These are phyloP conservation scores for Lobophora halterata DNA, from an alignment of 2,888 invertebrate species.

Conservation along the genomic window DNA sequence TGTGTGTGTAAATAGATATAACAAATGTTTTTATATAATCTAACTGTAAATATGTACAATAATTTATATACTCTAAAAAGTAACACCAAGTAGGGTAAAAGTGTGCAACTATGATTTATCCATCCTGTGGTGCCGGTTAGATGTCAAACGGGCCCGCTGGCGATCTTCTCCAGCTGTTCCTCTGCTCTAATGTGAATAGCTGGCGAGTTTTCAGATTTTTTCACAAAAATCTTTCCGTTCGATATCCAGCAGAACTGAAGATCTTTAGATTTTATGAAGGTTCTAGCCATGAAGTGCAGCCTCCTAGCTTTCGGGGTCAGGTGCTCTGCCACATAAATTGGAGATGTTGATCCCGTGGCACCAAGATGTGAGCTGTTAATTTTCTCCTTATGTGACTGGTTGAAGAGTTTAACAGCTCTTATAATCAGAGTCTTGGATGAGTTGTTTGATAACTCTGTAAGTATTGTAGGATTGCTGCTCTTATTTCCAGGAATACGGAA, in stretches of 20 bases:
- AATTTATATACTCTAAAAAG: too few species aligned
- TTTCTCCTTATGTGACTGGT: neutral
- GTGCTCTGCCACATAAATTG: conserved; percentile 1
- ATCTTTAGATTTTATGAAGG: neutral
- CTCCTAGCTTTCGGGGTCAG: neutral
- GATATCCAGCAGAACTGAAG: neutral
- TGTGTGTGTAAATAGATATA: too few species aligned
- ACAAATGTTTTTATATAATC: too few species aligned
- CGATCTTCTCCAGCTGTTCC: neutral
- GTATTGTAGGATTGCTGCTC: neutral
- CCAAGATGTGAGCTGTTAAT: neutral
- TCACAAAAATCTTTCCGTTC: neutral
- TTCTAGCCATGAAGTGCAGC: neutral
- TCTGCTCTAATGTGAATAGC: neutral
- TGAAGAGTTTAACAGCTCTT: neutral
- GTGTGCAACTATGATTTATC: too few species aligned
- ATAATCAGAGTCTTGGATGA: neutral
- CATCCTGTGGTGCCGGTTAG: too few species aligned
- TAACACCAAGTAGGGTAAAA: neutral
- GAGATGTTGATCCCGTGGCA: neutral
- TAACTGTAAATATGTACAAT: too few species aligned
- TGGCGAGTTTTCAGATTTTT: neutral
- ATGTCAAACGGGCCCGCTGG: neutral
- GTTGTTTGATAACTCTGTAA: neutral
- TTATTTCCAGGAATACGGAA: neutral